These are phyloP conservation scores for Isichthys henryi DNA, from an alignment of 2,113 vertebrate genomes.

Conservation along the genomic window DNA sequence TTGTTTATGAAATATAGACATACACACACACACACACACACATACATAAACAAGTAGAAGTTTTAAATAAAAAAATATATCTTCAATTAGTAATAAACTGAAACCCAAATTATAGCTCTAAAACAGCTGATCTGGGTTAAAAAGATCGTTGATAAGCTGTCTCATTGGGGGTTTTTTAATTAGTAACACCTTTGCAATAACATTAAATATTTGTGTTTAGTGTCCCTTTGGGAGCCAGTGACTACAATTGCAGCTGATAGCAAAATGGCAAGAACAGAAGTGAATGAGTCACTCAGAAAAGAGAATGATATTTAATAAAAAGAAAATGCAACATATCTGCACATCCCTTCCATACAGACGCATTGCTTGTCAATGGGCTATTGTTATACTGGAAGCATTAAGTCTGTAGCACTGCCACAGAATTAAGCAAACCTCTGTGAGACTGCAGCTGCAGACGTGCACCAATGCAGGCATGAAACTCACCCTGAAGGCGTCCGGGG, in stretches of 20 bases:
- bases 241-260: neutral
- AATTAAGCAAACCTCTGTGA: neutral
- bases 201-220: neutral
- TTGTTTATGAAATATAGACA: neutral
- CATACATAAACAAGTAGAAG: neutral
- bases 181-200: neutral
- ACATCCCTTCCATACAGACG: neutral
- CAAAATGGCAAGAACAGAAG: neutral
- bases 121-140: neutral
- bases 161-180: neutral
- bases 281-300: neutral
- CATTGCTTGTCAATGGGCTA: neutral
- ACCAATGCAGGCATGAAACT: constrained; percentile 13
- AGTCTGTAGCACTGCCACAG: neutral
- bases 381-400: neutral
- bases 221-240: neutral
- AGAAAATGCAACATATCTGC: neutral
- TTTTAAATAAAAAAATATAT: neutral
- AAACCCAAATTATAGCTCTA: neutral
- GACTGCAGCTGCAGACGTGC: too few relatives aligned
- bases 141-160: neutral
- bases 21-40: too few relatives aligned
- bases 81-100: neutral
- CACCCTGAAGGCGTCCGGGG: constrained; percentile 89
- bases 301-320: neutral